Base-by-base conservation (phyloP, 2,797 vertebrate genomes). In the Morelia viridis region DNA sequence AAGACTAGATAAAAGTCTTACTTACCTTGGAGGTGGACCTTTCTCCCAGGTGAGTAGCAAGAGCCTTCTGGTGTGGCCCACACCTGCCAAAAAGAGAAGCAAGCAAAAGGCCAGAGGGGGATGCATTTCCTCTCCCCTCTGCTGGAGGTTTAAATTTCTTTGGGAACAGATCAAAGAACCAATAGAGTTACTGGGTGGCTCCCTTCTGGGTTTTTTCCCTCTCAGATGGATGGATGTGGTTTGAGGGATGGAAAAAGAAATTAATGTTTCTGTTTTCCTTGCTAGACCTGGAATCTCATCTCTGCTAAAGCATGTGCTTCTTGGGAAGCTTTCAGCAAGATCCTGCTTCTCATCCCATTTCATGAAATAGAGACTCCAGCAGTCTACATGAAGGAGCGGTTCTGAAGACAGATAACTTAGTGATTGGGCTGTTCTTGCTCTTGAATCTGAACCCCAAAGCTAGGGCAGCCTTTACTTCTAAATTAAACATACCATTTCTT, bases 161-260 rank as follows among this genome's bases (percentile, higher is more conserved):
- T n/a, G 0, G 94, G 94, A 93, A 58, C 95, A 96, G 96, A 96
- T 92, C 95, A 97, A 96, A 96, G 87, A 97, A 96, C 98, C 97
- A 98, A 97, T 96, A 95, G 95, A 96, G 94, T 95, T 95, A 96
- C 94, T 89, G 97, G 97, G 97, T 97, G 96, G 97, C 95, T 89
- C 93, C 94, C 93, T 96, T 84, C 93, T 93, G 57, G 95, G 26
- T 35, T 64, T 60, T 28, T 53, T 17, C 6, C 11, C 93, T 94
- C 93, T 94, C 92, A 92, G 92, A 94, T 92, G 91, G 95, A 96
- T 93, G 91, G 93, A 94, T 0, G 24, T 68, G 35, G 80, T 22
- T 91, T 92, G 89, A 96, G 93, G 95, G 64, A 91, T 87, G 96
- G 94, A 96, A 95, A 94, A 93, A 90, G 46, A 80, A 87, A 86